These are phyloP conservation scores for Blomia tropicalis DNA, from an alignment of 2,888 invertebrate genomes.

Conservation along the genomic window DNA sequence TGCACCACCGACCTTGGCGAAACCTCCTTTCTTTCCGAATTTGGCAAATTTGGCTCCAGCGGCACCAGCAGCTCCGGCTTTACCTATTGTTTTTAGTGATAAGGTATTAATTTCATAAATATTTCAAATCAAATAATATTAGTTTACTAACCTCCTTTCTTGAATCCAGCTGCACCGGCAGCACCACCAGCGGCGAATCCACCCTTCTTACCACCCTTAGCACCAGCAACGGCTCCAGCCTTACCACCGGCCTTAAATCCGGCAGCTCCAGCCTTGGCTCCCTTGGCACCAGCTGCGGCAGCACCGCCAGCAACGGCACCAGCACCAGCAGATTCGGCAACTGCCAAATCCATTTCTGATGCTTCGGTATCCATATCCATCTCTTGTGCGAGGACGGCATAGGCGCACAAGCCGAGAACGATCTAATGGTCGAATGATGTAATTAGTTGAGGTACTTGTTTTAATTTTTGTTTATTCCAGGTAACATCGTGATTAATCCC, in stretches of 20 bases:
- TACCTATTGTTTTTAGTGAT: conserved; percentile 3
- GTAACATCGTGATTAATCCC: too few species aligned
- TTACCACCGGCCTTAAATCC: conserved; percentile 14
- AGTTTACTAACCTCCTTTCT: conserved; percentile 14
- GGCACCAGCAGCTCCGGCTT: conserved; percentile 6
- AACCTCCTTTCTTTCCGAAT: conserved; percentile 19
- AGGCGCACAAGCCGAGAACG: conserved; percentile 1
- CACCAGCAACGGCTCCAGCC: conserved; percentile 20
- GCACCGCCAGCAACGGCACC: conserved; percentile 9
- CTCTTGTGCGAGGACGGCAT: background rate
- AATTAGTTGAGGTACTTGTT: background rate
- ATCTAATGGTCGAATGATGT: background rate
- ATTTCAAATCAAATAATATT: background rate
- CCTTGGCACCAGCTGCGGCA: conserved; percentile 8
- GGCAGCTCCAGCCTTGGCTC: conserved; percentile 5
- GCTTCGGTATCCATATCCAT: background rate
- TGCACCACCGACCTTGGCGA: conserved; percentile 22
- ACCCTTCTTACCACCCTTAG: conserved; percentile 17
- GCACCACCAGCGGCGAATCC: conserved; percentile 4
- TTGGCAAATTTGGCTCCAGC: conserved; percentile 17
- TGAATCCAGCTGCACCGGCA: conserved; percentile 18
- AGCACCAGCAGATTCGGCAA: conserved; percentile 7
- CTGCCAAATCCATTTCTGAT: conserved; percentile 12
- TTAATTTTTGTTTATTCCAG: too few species aligned
- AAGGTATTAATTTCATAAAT: background rate